These are phyloP conservation scores for Melinaea marsaeus DNA, from an alignment of 2,888 invertebrate genomes.

Conservation along the genomic window DNA sequence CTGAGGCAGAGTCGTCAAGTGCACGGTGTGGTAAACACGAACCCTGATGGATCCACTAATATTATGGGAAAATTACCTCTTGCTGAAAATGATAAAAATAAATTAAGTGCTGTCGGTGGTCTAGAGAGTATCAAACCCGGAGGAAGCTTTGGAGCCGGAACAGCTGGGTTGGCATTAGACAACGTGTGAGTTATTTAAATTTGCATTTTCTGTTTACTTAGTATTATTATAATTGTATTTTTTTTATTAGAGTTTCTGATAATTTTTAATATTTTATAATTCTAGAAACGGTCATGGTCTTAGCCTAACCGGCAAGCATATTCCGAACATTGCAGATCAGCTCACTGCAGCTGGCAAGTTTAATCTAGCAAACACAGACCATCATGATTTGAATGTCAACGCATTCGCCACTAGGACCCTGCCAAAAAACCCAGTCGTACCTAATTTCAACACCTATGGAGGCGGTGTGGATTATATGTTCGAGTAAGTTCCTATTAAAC, in stretches of 20 bases:
- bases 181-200: slow-evolving; percentile 39
- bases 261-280: slow-evolving; percentile 10
- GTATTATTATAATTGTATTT: not conserved
- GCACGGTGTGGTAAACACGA: slow-evolving; percentile 32
- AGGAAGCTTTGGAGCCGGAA: slow-evolving; percentile 34
- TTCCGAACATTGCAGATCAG: slow-evolving; percentile 43
- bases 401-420: slow-evolving; percentile 43
- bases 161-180: slow-evolving; percentile 40
- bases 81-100: slow-evolving; percentile 33
- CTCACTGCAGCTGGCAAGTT: slow-evolving; percentile 44
- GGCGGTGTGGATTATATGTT: slow-evolving; percentile 42
- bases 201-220: slow-evolving; percentile 4
- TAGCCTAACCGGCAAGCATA: slow-evolving; percentile 38
- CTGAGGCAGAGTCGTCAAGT: slow-evolving; percentile 33
- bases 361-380: slow-evolving; percentile 42
- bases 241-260: not conserved
- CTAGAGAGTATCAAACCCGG: slow-evolving; percentile 31
- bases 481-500: slow-evolving; percentile 42
- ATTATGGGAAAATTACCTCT: slow-evolving; percentile 35
- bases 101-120: slow-evolving; percentile 34
- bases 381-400: slow-evolving; percentile 41
- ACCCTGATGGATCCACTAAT: slow-evolving; percentile 37
- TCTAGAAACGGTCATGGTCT: slow-evolving; percentile 41
- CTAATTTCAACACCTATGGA: slow-evolving; percentile 43
- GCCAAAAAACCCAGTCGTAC: slow-evolving; percentile 36